phyloP scores from a whole-genome alignment of 2,797 vertebrate species.

The Liparis tanakae region DNA sequence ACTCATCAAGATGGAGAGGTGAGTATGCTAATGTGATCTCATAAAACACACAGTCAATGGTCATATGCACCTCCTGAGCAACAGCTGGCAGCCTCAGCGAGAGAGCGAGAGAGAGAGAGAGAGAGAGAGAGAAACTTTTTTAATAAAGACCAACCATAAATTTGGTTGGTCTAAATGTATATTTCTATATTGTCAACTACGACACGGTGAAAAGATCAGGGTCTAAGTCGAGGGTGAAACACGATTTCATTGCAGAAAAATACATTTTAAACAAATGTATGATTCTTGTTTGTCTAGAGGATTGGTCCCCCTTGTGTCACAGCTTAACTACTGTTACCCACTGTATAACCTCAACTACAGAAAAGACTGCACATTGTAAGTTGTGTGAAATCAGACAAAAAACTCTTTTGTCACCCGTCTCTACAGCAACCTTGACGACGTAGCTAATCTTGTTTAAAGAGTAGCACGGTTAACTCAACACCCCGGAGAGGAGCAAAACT shows the following conservation, averaged over 20 bases:
- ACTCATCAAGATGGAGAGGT: slow-evolving; percentile 30
- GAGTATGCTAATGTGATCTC: slow-evolving; percentile 22
- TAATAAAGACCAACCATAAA: too few relatives aligned
- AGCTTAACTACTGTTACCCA: neutral
- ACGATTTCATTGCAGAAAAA: neutral
- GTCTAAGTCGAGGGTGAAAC: neutral
- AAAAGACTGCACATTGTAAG: too few relatives aligned
- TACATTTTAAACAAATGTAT: neutral
- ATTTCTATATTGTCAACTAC: neutral
- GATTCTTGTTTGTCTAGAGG: neutral
- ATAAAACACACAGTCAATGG: slow-evolving; percentile 6
- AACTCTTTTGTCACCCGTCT: neutral
- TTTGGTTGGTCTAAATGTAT: too few relatives aligned
- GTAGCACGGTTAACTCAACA: slow-evolving; percentile 30
- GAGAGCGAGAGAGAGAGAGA: too few relatives aligned
- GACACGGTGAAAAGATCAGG: neutral
- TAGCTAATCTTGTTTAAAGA: neutral
- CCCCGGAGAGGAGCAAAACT: neutral
- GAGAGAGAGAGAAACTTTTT: too few relatives aligned
- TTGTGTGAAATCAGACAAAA: too few relatives aligned
- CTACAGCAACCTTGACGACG: neutral
- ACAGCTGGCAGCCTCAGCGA: slow-evolving; percentile 33
- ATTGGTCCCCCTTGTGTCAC: neutral
- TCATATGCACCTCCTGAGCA: slow-evolving; percentile 16
- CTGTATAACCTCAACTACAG: neutral